Percentiles rank a stretch among this genome's conserved stretches.
Evolutionary conservation across 1,140 invertebrate species (phyloP).

Genomic region (Meloidogyne exigua): DNA sequence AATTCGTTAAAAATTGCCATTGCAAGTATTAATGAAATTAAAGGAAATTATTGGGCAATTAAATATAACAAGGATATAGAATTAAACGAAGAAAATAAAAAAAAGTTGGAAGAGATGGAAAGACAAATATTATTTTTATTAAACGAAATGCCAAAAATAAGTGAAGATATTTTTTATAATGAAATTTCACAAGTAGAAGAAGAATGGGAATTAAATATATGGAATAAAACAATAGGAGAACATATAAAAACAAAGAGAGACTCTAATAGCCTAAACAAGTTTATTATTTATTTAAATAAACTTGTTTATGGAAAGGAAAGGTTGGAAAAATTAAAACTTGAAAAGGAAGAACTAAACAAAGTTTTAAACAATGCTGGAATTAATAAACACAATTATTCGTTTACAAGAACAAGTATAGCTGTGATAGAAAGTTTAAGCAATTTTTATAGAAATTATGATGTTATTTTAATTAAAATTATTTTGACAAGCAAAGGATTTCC

Average conservation of each 20-base stretch:
- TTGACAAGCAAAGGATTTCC: neutral
- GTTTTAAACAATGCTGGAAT: neutral
- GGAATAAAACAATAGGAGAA: neutral
- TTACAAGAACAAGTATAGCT: neutral
- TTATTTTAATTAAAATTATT: neutral
- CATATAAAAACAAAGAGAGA: too few relatives aligned
- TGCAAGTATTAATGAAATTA: too few relatives aligned
- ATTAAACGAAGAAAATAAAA: too few relatives aligned
- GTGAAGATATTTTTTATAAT: too few relatives aligned
- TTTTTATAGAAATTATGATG: neutral
- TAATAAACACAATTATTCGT: neutral
- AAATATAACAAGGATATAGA: too few relatives aligned
- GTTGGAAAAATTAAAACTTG: neutral
- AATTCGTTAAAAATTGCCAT: too few relatives aligned
- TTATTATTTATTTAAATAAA: neutral
- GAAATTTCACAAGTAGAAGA: too few relatives aligned
- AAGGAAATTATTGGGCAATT: too few relatives aligned
- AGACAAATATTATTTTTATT: too few relatives aligned
- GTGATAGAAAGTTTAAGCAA: neutral
- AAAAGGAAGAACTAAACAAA: neutral
- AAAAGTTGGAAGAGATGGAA: too few relatives aligned
- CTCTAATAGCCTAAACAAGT: neutral
- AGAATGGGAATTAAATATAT: neutral
- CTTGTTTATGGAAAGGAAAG: neutral
- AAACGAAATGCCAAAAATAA: too few relatives aligned